Conservation (phyloP, 2,797 vertebrate species). For the Karalla daura region DNA sequence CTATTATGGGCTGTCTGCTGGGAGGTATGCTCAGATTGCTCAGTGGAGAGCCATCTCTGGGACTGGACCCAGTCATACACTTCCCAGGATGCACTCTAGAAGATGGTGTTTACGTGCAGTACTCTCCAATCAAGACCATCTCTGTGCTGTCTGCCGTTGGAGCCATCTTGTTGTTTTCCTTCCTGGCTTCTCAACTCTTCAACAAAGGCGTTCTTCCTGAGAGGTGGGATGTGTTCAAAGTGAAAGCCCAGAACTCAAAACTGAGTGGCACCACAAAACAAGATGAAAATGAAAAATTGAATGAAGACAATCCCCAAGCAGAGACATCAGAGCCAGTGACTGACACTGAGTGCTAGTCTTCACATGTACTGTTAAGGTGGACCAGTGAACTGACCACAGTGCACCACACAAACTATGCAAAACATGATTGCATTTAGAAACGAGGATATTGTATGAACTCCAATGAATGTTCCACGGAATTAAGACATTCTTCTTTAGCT, state of each 20-base stretch:
- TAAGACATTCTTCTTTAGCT: too few relatives aligned
- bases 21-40: constrained; percentile 16
- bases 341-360: neutral
- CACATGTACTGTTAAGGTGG: neutral
- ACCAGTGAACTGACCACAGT: neutral
- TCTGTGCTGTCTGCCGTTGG: constrained; percentile 67
- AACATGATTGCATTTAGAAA: too few relatives aligned
- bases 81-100: constrained; percentile 72
- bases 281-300: neutral
- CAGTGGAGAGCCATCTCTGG: constrained; percentile 35
- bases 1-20: neutral
- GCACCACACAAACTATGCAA: too few relatives aligned
- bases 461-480: too few relatives aligned
- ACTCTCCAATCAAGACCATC: constrained; percentile 79
- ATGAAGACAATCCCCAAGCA: neutral
- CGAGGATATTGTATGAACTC: too few relatives aligned
- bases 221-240: constrained; percentile 44
- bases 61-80: constrained; percentile 52
- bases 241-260: constrained; percentile 14
- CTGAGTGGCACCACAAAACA: accelerated
- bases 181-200: constrained; percentile 38
- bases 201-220: constrained; percentile 47
- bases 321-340: neutral
- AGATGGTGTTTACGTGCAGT: constrained; percentile 65
- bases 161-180: constrained; percentile 52